Base-by-base conservation (phyloP, 2,888 invertebrate genomes). In the Teleogryllus oceanicus region DNA sequence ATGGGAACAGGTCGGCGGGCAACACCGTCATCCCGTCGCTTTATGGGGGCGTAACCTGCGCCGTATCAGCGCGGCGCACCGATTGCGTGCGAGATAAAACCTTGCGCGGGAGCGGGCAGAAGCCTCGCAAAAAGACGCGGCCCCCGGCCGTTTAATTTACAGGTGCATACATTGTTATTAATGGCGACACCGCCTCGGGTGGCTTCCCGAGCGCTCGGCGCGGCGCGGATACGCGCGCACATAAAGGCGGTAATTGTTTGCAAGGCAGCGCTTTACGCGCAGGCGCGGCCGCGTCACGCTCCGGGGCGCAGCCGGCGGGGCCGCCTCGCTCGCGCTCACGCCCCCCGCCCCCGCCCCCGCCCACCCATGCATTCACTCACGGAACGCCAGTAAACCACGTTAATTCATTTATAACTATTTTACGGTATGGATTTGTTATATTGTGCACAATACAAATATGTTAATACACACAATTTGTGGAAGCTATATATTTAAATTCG, bases 101-200 rank as follows among this genome's bases (percentile, higher is more conserved):
- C 62, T 11, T 8, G 37, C 37, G 37, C 37, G 37, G 37, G 37
- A 37, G 37, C 37, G 62, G n/a, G 62, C 12, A 62, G 62, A n/a
- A n/a, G 16, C 8, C 37, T 5, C 37, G n/a, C n/a, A 62, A 62
- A 62, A 62, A 62, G 62, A 62, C 62, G 37, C n/a, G 62, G 62
- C 62, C 16, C 13, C n/a, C 62, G 37, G 37, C n/a, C 62, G 62
- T n/a, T 62, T 62, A 62, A 62, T 62, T 62, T 62, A 62, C 62
- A 62, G 62, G 62, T 62, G 62, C 62, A 62, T 62, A 62, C 62
- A 62, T 62, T 62, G 62, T 62, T 62, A 62, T 62, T 62, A 62
- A 62, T 62, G 62, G 62, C 62, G 62, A 62, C 62, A 62, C 62
- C 16, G 62, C 62, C 62, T n/a, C 62, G 62, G n/a, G n/a, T 62